phyloP scores from a whole-genome alignment of 2,113 vertebrate species.

The Ornithorhynchus anatinus region DNA sequence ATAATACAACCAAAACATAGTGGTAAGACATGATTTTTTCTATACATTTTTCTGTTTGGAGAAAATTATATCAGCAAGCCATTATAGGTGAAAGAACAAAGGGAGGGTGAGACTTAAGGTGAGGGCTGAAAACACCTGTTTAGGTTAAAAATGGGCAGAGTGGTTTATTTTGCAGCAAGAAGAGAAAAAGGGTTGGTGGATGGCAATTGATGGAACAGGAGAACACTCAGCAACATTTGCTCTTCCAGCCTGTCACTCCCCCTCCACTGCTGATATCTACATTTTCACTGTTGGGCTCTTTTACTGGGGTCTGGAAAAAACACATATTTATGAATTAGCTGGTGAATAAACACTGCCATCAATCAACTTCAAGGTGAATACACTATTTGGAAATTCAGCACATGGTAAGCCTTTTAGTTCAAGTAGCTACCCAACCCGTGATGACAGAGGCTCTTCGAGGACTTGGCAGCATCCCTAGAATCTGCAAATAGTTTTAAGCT shows the following conservation, averaged over 20 bases:
- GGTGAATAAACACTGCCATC: constrained; percentile 5
- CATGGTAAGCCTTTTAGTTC: no score
- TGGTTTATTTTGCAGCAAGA: constrained; percentile 86
- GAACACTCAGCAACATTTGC: constrained; percentile 93
- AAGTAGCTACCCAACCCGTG: no score
- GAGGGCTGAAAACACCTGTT: constrained; percentile 68
- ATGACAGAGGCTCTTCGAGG: no score
- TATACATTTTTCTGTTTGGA: constrained; percentile 74
- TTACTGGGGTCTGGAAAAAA: constrained; percentile 92
- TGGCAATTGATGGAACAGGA: constrained; percentile 60
- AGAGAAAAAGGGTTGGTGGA: constrained; percentile 69
- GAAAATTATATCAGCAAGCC: constrained; percentile 83
- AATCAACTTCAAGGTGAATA: background rate
- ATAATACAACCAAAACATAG: constrained; percentile 81
- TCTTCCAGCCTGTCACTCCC: constrained; percentile 97
- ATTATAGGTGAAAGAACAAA: constrained; percentile 76
- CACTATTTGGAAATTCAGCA: no score
- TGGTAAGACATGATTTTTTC: constrained; percentile 86
- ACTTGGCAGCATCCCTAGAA: no score
- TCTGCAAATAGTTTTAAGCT: no score
- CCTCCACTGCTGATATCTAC: constrained; percentile 96
- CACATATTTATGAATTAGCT: constrained; percentile 20
- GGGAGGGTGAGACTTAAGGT: constrained; percentile 70
- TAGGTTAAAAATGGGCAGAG: constrained; percentile 80
- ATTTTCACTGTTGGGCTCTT: constrained; percentile 99